Base-by-base conservation (phyloP, 2,797 vertebrate genomes). In the Melopsittacus undulatus region DNA sequence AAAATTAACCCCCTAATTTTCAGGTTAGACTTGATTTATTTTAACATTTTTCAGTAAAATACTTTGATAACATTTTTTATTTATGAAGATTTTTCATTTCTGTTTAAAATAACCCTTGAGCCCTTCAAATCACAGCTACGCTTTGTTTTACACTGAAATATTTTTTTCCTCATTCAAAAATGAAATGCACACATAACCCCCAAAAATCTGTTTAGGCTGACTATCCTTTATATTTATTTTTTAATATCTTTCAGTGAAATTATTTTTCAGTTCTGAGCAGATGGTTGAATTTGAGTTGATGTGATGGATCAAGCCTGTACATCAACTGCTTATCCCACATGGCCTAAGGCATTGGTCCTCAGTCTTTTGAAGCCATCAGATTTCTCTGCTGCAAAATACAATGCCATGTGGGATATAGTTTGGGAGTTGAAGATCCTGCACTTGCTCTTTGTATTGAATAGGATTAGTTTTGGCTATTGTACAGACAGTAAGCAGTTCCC, bases 331-430 rank as follows among this genome's bases (percentile, higher is more conserved):
- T 10, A 7, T 27, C 22, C 38, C 27, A 3, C 5, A 1, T 6
- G 5, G 30, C 12, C 49, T 20, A 7, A 30, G 59, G 62, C 13
- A 2, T 10, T 7, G 51, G 40, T 61, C 21, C 26, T 9, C n/a
- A 29, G 43, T 11, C 34, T 11, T 18, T 9, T 11, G 66, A 42
- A 46, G 62, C 30, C n/a, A 3, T 5, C 6, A 9, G 43, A 0
- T 13, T 66, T n/a, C n/a, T 57, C 16, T 27, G 12, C 5, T 17
- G 29, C 32, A 56, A 56, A 81, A 42, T 7, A 7, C 14, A 18
- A 4, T 1, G 26, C 49, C 29, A 4, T 0, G 0, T 2, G 26
- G 14, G 32, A 45, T 48, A 1, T 7, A 3, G 32, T 19, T 26
- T 34, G 57, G 22, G 16, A 36, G 17, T 4, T 2, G 1, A 24